Conservation (phyloP, 2,888 invertebrate genomes). For the Hypolimnas misippus region DNA sequence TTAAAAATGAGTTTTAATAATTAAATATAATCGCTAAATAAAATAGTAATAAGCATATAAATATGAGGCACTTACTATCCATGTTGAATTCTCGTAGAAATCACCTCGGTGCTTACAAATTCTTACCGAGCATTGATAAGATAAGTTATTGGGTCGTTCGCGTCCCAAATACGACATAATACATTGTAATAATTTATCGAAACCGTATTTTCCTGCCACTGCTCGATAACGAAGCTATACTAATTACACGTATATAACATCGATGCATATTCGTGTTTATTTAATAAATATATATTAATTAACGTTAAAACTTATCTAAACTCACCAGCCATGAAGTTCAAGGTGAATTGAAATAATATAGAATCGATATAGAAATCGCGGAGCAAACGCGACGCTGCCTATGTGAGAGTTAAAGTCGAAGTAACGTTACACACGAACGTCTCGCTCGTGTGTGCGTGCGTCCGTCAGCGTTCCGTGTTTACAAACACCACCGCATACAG, state of each 20-base stretch:
- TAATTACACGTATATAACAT: neutral
- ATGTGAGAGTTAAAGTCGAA: constrained; percentile 68
- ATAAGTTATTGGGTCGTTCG: constrained; percentile 53
- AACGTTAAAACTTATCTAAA: constrained; percentile 38
- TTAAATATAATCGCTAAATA: neutral
- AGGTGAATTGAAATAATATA: constrained; percentile 56
- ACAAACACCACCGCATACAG: constrained; percentile 67
- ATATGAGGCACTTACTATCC: constrained; percentile 59
- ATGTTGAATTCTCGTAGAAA: constrained; percentile 52
- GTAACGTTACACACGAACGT: constrained; percentile 50
- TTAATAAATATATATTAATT: neutral
- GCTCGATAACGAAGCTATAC: constrained; percentile 19
- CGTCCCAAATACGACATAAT: constrained; percentile 46
- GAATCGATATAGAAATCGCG: constrained; percentile 79
- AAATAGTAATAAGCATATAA: constrained; percentile 9
- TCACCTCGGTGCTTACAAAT: constrained; percentile 54
- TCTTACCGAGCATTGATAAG: constrained; percentile 62
- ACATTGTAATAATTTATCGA: constrained; percentile 38
- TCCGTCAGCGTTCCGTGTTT: constrained; percentile 54
- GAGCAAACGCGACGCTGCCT: constrained; percentile 62
- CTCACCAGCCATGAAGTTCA: constrained; percentile 81
- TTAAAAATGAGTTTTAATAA: constrained; percentile 2
- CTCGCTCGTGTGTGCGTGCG: constrained; percentile 51
- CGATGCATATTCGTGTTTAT: neutral
- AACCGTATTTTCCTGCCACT: constrained; percentile 32